A percentile compares a stretch with the other conserved stretches of the same genome.
phyloP scores from a whole-genome alignment of 2,797 vertebrate genomes.

The Cossypha dichroa region DNA sequence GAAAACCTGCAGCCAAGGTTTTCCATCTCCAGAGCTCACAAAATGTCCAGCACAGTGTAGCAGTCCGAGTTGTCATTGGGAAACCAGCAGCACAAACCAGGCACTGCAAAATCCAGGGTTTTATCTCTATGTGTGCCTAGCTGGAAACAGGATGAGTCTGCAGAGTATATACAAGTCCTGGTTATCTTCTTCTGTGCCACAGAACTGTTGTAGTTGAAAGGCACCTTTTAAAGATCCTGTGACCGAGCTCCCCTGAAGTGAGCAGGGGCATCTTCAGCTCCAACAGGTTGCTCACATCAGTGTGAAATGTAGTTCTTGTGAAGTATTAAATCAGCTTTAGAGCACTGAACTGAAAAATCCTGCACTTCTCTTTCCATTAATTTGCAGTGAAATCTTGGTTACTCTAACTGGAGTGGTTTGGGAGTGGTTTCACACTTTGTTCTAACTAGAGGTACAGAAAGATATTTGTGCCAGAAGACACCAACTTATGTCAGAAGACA shows the following conservation, averaged over 20 bases:
- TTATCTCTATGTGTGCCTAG: neutral
- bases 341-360: neutral
- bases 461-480: neutral
- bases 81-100: neutral
- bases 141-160: neutral
- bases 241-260: neutral
- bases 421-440: neutral
- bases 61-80: fast-evolving
- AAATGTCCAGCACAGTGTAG: neutral
- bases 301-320: neutral
- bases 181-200: neutral
- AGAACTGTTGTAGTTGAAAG: neutral
- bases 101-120: neutral
- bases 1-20: neutral
- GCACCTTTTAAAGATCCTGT: fast-evolving
- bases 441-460: neutral
- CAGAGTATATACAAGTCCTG: fast-evolving
- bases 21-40: neutral
- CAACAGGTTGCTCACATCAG: neutral
- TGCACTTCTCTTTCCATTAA: neutral
- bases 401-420: neutral
- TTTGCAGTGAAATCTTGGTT: neutral
- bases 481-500: neutral
- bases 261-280: neutral
- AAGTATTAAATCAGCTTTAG: neutral